Percentiles rank a stretch among this genome's conserved stretches.
Conservation (phyloP, 2,888 invertebrate species). For the Chymomyza fuscimana region DNA sequence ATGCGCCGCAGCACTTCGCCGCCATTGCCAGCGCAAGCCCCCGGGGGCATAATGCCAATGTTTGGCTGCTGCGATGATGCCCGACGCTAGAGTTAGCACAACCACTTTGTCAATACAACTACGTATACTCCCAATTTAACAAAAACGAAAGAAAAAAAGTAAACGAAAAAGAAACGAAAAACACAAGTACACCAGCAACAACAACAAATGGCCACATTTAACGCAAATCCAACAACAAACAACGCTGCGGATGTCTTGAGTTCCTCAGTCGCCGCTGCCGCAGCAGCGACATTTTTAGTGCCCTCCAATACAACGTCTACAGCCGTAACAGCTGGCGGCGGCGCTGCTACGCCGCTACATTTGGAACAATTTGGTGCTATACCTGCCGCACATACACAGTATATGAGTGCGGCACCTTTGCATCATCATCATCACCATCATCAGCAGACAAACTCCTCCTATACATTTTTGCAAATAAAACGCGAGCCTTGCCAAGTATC, state of each 20-base stretch:
- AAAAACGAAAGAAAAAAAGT: background rate
- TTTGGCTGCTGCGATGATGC: slow-evolving; percentile 32
- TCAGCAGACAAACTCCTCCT: slow-evolving; percentile 74
- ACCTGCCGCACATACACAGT: slow-evolving; percentile 57
- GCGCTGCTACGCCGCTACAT: slow-evolving; percentile 41
- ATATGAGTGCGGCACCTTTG: slow-evolving; percentile 54
- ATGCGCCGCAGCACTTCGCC: slow-evolving; percentile 46
- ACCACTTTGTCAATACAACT: slow-evolving; percentile 15
- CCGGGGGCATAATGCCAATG: slow-evolving; percentile 32
- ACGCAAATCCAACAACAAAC: slow-evolving; percentile 35
- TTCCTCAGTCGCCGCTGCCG: slow-evolving; percentile 56
- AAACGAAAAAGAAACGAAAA: background rate
- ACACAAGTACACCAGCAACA: slow-evolving; percentile 11
- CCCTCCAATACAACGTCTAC: slow-evolving; percentile 59
- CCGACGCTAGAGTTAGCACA: slow-evolving; percentile 19
- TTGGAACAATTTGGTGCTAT: slow-evolving; percentile 68
- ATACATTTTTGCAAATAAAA: slow-evolving; percentile 79
- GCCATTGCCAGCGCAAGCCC: slow-evolving; percentile 20
- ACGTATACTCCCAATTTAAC: slow-evolving; percentile 18
- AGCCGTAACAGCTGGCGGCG: slow-evolving; percentile 23
- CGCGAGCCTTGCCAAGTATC: slow-evolving; percentile 80
- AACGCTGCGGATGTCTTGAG: slow-evolving; percentile 69
- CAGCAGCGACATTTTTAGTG: slow-evolving; percentile 66
- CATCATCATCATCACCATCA: slow-evolving; percentile 51
- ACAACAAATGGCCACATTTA: slow-evolving; percentile 52